A percentile compares a stretch with the other conserved stretches of the same genome.
Conservation (phyloP, 2,888 invertebrate genomes). For the Pristionchus japonicus region DNA sequence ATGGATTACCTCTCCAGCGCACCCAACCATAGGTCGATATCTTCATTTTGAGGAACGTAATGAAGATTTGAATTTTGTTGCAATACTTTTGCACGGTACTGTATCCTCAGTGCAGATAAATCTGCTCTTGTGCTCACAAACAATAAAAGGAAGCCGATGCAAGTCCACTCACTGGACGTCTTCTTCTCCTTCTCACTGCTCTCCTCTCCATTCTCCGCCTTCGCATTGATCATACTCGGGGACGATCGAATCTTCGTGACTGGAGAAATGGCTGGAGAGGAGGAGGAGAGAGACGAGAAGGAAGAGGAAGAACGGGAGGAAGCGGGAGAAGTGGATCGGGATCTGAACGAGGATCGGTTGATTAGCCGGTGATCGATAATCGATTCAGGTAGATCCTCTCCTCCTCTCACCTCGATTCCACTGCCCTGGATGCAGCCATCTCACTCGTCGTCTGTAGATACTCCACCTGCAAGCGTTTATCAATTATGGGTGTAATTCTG, state of each 20-base stretch:
- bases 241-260: not conserved
- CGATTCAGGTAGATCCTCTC: not conserved
- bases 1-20: no score
- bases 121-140: no score
- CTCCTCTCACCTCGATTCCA: not conserved
- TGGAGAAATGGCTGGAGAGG: not conserved
- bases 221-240: not conserved
- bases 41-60: no score
- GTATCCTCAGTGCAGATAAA: not conserved
- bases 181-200: not conserved
- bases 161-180: not conserved
- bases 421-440: conserved; percentile 8
- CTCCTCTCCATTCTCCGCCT: not conserved
- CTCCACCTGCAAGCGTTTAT: conserved; percentile 8
- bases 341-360: not conserved
- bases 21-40: no score
- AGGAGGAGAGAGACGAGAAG: not conserved
- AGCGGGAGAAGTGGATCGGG: not conserved
- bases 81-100: no score
- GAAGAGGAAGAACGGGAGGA: not conserved
- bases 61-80: no score
- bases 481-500: no score
- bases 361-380: no score
- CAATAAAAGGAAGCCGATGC: no score
- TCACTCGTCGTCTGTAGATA: conserved; percentile 32